Evolutionary conservation across 2,888 invertebrate genomes (phyloP).

Genomic region (Ophion costatus): DNA sequence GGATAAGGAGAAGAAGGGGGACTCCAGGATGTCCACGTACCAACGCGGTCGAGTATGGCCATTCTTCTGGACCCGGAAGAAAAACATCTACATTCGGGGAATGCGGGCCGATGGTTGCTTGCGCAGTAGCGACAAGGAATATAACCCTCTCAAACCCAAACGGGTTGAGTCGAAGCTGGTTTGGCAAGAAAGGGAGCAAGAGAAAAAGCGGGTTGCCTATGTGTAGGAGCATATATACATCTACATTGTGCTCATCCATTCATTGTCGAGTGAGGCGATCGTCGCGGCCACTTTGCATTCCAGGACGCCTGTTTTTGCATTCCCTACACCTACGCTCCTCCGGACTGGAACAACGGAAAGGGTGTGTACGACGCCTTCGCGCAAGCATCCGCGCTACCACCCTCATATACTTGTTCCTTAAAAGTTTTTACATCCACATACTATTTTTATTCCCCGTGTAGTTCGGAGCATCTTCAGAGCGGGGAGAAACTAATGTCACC

Average conservation of each 20-base stretch:
- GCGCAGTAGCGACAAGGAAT: slow-evolving; percentile 43
- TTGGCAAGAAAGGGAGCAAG: slow-evolving; percentile 17
- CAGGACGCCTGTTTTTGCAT: slow-evolving; percentile 61
- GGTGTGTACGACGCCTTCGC: slow-evolving; percentile 38
- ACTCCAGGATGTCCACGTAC: slow-evolving; percentile 41
- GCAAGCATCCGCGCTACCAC: slow-evolving; percentile 20
- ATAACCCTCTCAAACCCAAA: slow-evolving; percentile 19
- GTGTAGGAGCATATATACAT: slow-evolving; percentile 1
- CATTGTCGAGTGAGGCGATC: slow-evolving; percentile 63
- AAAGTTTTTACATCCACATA: slow-evolving; percentile 15
- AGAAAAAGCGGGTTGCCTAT: slow-evolving; percentile 8
- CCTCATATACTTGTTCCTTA: slow-evolving; percentile 52
- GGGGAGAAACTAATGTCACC: slow-evolving; percentile 57
- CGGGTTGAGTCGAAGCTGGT: slow-evolving; percentile 25
- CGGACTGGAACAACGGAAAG: slow-evolving; percentile 47
- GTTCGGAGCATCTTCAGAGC: slow-evolving; percentile 41
- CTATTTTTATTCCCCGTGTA: slow-evolving; percentile 41
- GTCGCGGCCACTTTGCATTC: slow-evolving; percentile 68
- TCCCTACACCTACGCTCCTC: slow-evolving; percentile 60
- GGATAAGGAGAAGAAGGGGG: slow-evolving; percentile 1
- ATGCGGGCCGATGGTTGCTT: slow-evolving; percentile 48
- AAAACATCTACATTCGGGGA: slow-evolving; percentile 66
- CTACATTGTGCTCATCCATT: slow-evolving; percentile 37
- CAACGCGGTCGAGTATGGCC: slow-evolving; percentile 27
- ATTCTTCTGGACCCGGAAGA: slow-evolving; percentile 59